Conservation (phyloP, 2,113 vertebrate species). For the Campylomormyrus numenius region DNA sequence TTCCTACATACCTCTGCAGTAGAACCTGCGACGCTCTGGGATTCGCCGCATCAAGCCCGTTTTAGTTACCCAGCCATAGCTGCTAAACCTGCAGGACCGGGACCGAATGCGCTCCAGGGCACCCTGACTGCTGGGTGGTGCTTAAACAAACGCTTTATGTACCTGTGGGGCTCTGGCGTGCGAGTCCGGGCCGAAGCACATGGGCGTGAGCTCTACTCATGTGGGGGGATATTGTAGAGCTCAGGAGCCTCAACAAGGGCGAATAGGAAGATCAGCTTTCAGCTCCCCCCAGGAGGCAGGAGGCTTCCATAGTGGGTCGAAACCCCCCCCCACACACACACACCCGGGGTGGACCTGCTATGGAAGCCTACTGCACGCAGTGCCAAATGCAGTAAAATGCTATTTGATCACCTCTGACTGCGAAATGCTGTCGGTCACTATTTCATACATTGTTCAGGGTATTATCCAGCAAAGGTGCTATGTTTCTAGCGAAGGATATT, state of each 20-base stretch:
- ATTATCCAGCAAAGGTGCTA: conserved; percentile 1
- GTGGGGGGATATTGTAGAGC: background rate
- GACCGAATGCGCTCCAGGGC: background rate
- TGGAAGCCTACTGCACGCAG: background rate
- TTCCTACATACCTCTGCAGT: background rate
- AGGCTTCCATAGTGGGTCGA: no score
- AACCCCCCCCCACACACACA: conserved; percentile 27
- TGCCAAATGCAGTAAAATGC: conserved; percentile 41
- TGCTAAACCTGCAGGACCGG: background rate
- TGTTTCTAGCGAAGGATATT: conserved; percentile 16
- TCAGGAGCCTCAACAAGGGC: background rate
- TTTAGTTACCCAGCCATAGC: background rate
- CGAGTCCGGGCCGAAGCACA: background rate
- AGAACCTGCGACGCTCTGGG: background rate
- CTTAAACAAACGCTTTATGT: background rate
- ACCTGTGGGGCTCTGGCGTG: background rate
- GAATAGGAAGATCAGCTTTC: background rate
- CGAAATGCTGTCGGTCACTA: conserved; percentile 27
- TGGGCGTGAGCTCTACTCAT: background rate
- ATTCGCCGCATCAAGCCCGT: background rate
- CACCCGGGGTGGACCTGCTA: conserved; percentile 9
- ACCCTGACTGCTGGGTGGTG: background rate
- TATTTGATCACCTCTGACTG: conserved; percentile 38
- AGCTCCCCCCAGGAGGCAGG: background rate
- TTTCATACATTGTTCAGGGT: conserved; percentile 14